Evolutionary conservation across 64 coral and sea anemone genomes (phyloP), one percentile per base, ranked within the genome.

Genomic region (Astreopora myriophthalma): DNA sequence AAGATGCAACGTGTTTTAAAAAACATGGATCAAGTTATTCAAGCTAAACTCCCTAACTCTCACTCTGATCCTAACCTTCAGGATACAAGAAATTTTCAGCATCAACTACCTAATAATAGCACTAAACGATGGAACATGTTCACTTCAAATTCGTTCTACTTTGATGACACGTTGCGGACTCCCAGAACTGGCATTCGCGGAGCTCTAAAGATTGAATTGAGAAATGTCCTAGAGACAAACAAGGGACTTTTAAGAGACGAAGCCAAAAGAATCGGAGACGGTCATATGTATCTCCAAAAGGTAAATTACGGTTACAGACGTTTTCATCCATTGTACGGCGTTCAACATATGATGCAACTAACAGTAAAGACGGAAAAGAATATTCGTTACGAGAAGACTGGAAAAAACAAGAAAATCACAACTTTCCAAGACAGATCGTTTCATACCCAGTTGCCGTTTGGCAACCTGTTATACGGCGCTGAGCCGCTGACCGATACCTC

Each of bases 301-400:
- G 34, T 98, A 19, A 98, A 98, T 83, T 86, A 95, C 39, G 96
- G 93, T 16, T 98, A 98, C 26, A 92, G 92, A 16, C 71, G 96
- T 23, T 60, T 93, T 33, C 79, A 89, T 31, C 96, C 96, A 10
- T 19, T 92, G 7, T 89, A 93, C 5, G 96, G 96, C 3, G 69
- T 82, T 5, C 93, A 98, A 76, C 92, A 98, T 55, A 68, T 93
- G 14, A 66, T 95, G 69, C 93, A 98, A 71, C 70, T 95, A 75
- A 74, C 84, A 24, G 86, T 98, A 77, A 94, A 86, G 57, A 89
- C 71, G 44, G 77, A 89, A 33, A 94, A 91, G 4, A 94, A 95
- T 7, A 5, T 31, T 5, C 26, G 23, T 6, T 3, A 1, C 28
- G 7, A 16, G 0, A 55, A 30, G 5, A 33, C 11, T 31, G 75